phyloP scores from a whole-genome alignment of 2,797 vertebrate species.

The Mus caroli region DNA sequence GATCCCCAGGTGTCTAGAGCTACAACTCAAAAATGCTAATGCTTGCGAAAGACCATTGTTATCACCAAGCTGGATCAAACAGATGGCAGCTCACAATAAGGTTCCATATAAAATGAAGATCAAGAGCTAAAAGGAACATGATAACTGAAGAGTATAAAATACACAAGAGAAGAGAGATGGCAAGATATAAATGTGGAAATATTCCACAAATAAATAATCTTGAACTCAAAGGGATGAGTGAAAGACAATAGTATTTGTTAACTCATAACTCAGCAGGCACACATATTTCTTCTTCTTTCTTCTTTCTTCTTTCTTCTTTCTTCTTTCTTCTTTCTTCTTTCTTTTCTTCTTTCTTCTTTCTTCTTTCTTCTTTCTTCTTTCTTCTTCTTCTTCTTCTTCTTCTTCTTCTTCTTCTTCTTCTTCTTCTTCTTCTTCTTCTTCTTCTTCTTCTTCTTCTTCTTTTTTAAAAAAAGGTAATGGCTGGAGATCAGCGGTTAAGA shows the following conservation, averaged over 20 bases:
- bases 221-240: not conserved
- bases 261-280: not conserved
- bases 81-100: not conserved
- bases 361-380: no score
- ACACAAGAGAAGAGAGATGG: not conserved
- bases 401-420: no score
- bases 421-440: no score
- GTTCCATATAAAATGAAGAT: not conserved
- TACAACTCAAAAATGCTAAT: constrained; percentile 7
- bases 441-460: no score
- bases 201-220: not conserved
- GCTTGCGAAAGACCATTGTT: not conserved
- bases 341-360: no score
- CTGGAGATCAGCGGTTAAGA: no score
- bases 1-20: not conserved
- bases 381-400: no score
- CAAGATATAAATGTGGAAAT: not conserved
- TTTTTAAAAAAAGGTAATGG: no score
- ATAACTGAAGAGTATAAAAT: not conserved
- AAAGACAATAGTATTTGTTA: constrained; percentile 15
- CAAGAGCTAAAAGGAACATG: constrained; percentile 15
- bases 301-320: no score
- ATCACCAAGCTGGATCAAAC: not conserved
- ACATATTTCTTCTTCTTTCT: no score
- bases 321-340: no score